These are phyloP conservation scores for Oncorhynchus masou DNA, from an alignment of 2,113 vertebrate genomes.

Conservation along the genomic window DNA sequence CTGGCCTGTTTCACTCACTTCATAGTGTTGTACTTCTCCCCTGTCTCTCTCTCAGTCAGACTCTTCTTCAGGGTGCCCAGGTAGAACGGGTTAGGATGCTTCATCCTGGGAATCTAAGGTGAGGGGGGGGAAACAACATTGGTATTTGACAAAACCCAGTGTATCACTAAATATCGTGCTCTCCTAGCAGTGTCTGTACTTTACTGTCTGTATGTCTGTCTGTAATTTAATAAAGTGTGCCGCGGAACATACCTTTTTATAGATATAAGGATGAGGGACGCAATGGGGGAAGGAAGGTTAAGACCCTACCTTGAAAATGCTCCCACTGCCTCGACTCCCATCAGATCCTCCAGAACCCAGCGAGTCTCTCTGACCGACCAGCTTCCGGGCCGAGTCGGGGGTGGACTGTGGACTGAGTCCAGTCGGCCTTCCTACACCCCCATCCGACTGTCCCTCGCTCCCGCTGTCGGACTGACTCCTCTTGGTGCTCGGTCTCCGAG, in stretches of 20 bases:
- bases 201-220: too few species aligned
- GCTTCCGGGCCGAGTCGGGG: slow-evolving; percentile 63
- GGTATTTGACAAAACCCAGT: not conserved
- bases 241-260: not conserved
- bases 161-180: slow-evolving; percentile 63
- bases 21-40: slow-evolving; percentile 77
- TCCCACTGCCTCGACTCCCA: slow-evolving; percentile 66
- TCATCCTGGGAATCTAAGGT: slow-evolving; percentile 78
- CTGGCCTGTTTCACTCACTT: slow-evolving; percentile 75
- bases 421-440: slow-evolving; percentile 21
- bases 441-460: slow-evolving; percentile 67
- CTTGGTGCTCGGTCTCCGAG: slow-evolving; percentile 73
- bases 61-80: slow-evolving; percentile 84
- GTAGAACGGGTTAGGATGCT: slow-evolving; percentile 86
- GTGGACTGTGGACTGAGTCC: slow-evolving; percentile 61
- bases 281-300: not conserved
- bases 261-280: not conserved
- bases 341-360: slow-evolving; percentile 68
- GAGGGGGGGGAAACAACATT: slow-evolving; percentile 1
- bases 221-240: not conserved
- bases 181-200: not conserved
- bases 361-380: slow-evolving; percentile 60
- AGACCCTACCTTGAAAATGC: slow-evolving; percentile 69
- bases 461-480: slow-evolving; percentile 69
- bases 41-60: slow-evolving; percentile 79